Percentiles rank a stretch among this genome's conserved stretches.
Evolutionary conservation across 2,797 vertebrate genomes (phyloP).

Genomic region (Sebastiscus tertius): DNA sequence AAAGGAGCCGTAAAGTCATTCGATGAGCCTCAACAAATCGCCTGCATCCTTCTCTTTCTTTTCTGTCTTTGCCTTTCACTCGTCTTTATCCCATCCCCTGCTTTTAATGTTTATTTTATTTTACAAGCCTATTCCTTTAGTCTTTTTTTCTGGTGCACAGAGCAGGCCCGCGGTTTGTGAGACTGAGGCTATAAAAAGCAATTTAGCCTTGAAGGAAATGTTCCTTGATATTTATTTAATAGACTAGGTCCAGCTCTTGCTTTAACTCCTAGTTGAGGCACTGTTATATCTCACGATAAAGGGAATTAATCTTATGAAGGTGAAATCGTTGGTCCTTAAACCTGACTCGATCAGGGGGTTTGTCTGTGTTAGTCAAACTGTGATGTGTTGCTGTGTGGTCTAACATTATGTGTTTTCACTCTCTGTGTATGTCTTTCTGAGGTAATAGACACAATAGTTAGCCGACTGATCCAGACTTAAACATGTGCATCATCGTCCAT

Average conservation of each 20-base stretch:
- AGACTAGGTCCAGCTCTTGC: slow-evolving; percentile 20
- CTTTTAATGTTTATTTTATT: slow-evolving; percentile 14
- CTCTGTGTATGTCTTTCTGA: slow-evolving; percentile 50
- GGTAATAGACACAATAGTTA: slow-evolving; percentile 42
- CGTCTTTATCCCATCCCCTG: neutral
- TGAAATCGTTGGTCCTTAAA: slow-evolving; percentile 50
- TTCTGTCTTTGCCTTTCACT: neutral
- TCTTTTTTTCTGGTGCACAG: slow-evolving; percentile 7
- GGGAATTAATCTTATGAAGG: slow-evolving; percentile 24
- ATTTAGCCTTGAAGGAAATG: slow-evolving; percentile 34
- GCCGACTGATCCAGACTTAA: slow-evolving; percentile 27
- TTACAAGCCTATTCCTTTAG: slow-evolving; percentile 15
- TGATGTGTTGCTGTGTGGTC: slow-evolving; percentile 64
- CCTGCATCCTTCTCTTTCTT: neutral
- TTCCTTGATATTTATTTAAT: slow-evolving; percentile 31
- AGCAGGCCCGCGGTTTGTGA: slow-evolving; percentile 11
- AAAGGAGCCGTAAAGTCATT: slow-evolving; percentile 9
- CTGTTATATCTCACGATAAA: slow-evolving; percentile 21
- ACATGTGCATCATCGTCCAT: slow-evolving; percentile 46
- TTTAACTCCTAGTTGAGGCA: slow-evolving; percentile 17
- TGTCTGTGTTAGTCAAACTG: slow-evolving; percentile 63
- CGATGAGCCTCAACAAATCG: slow-evolving; percentile 5
- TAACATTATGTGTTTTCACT: slow-evolving; percentile 57
- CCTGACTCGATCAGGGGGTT: slow-evolving; percentile 46
- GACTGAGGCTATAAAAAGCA: slow-evolving; percentile 36